phyloP scores from a whole-genome alignment of 1,140 invertebrate genomes.

The Pseudomyrmex cubaensis region DNA sequence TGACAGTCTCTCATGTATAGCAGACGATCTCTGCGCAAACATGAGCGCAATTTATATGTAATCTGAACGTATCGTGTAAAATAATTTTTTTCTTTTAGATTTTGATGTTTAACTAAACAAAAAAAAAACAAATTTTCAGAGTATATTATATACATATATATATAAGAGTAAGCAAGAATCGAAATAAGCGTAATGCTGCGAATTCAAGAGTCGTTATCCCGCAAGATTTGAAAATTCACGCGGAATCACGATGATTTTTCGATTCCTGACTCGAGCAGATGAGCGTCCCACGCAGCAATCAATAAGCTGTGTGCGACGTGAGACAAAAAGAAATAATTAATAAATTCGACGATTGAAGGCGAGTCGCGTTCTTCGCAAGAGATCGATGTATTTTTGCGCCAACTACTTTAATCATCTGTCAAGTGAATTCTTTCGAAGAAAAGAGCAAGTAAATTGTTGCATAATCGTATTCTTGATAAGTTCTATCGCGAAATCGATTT shows the following conservation, averaged over 20 bases:
- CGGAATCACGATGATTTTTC: not conserved
- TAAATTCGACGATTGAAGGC: not conserved
- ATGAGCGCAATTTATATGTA: not conserved
- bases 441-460: too few relatives aligned
- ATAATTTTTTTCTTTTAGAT: conserved; percentile 45
- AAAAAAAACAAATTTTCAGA: conserved; percentile 26
- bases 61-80: conserved; percentile 2
- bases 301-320: not conserved
- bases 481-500: too few relatives aligned
- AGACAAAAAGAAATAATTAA: conserved; percentile 4
- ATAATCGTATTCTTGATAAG: too few relatives aligned
- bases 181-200: not conserved
- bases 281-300: not conserved
- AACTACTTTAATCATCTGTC: not conserved
- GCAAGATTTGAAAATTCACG: too few relatives aligned
- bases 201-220: not conserved
- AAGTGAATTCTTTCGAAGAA: too few relatives aligned
- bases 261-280: not conserved
- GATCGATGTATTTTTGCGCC: conserved; percentile 6
- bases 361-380: not conserved
- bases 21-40: not conserved
- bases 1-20: not conserved
- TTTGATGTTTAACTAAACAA: conserved; percentile 45
- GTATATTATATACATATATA: conserved; percentile 1
- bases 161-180: not conserved